These are phyloP conservation scores for Melanargia galathea DNA, from an alignment of 2,888 invertebrate species.

Conservation along the genomic window DNA sequence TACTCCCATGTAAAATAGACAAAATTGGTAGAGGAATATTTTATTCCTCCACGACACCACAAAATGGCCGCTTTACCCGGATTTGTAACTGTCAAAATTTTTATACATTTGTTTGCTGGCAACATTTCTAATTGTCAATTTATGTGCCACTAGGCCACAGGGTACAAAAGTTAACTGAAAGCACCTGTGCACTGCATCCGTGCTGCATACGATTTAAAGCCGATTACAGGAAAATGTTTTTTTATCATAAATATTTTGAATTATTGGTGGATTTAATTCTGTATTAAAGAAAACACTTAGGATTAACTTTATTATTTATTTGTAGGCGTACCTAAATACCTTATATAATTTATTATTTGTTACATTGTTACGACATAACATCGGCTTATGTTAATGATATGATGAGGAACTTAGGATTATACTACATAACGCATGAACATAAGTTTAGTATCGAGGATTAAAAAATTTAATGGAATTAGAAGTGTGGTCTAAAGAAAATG, in stretches of 20 bases:
- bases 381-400: background rate
- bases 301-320: background rate
- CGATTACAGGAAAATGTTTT: too few relatives aligned
- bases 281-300: too few relatives aligned
- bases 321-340: too few relatives aligned
- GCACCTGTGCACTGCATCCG: conserved; percentile 1
- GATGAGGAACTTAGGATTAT: too few relatives aligned
- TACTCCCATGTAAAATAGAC: conserved; percentile 82
- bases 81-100: conserved; percentile 9
- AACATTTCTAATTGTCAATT: conserved; percentile 23
- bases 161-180: background rate
- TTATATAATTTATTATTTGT: background rate
- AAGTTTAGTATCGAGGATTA: too few relatives aligned
- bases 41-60: conserved; percentile 74
- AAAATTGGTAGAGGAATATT: conserved; percentile 66
- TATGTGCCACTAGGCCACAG: background rate
- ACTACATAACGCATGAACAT: too few relatives aligned
- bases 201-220: too few relatives aligned
- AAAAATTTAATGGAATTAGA: too few relatives aligned
- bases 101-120: background rate
- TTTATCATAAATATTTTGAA: too few relatives aligned
- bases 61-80: conserved; percentile 75
- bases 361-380: background rate
- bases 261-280: too few relatives aligned
- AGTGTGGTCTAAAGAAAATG: too few relatives aligned